Percentiles rank a stretch among this genome's conserved stretches.
Conservation (phyloP, 2,113 vertebrate genomes). For the Menidia beryllina region DNA sequence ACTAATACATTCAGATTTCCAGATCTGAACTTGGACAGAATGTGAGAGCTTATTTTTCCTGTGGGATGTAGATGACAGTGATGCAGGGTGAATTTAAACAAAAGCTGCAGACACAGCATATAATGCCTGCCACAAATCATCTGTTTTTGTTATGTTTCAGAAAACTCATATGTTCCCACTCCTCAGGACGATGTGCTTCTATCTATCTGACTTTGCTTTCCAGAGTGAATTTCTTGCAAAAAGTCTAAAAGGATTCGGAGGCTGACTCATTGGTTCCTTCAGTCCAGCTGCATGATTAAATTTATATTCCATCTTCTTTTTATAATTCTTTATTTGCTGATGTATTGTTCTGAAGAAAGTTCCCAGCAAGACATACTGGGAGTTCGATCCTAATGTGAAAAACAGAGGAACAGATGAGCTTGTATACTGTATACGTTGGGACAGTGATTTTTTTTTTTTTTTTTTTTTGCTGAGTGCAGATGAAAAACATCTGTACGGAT, state of each 20-base stretch:
- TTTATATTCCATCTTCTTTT: background rate
- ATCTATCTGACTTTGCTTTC: no score
- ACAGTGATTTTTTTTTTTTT: no score
- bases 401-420: background rate
- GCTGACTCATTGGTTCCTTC: no score
- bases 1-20: conserved; percentile 27
- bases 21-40: conserved; percentile 17
- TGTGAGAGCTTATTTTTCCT: background rate
- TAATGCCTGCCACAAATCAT: background rate
- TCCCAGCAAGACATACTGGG: background rate
- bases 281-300: background rate
- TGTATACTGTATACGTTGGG: background rate
- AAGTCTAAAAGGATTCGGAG: no score
- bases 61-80: background rate
- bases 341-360: background rate
- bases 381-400: background rate
- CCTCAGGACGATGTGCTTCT: background rate
- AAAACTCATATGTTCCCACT: background rate
- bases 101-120: background rate
- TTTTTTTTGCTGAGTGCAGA: background rate
- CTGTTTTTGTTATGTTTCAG: background rate
- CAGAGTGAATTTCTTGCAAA: no score
- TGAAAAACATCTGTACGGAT: background rate
- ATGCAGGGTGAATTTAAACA: background rate
- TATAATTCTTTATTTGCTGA: background rate